Base-by-base conservation (phyloP, 2,888 invertebrate genomes). In the Amiota communis region DNA sequence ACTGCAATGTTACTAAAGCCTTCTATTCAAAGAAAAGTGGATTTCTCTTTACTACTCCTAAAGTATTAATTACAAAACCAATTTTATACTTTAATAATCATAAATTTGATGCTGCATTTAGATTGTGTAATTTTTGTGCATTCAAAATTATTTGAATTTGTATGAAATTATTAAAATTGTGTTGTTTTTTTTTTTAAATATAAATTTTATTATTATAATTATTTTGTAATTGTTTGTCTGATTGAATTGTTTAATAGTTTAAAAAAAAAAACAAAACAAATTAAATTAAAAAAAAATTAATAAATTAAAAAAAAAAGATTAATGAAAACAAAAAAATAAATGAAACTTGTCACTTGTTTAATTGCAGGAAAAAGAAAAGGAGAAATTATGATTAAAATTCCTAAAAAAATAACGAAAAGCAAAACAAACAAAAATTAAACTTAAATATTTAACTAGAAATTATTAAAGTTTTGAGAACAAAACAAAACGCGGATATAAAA, bases 281-380 rank as follows among this genome's bases (percentile, higher is more conserved):
- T n/a, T 13, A 12, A 23, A 36, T 17, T 63, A 46, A 63, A 63
- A 36, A 59, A 59, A 6, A 12, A 59, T 59, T 59, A 59, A 53
- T 10, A 53, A 53, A 1, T 6, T 15, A 64, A 64, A 48, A 20
- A 64, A 17, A 11, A 64, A 46, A 46, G n/a, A n/a, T n/a, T n/a
- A n/a, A n/a, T n/a, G n/a, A n/a, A 64, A 64, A 47, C 2, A 17
- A 48, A 23, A 64, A 70, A 53, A 9, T 36, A 73, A 74, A 53
- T 72, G 69, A 78, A 78, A 76, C 77, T 82, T 77, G 80, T 80
- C 77, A 80, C 85, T 77, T 80, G 72, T 71, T 87, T 87, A 82
- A 87, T 88, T 88, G 80, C 88, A 88, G 88, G 88, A 88, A 88
- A 88, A 88, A 88, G 88, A 88, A 88, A 84, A 87, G 88, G 88